Evolutionary conservation across 2,888 invertebrate genomes (phyloP).

Genomic region (Tipula lateralis): DNA sequence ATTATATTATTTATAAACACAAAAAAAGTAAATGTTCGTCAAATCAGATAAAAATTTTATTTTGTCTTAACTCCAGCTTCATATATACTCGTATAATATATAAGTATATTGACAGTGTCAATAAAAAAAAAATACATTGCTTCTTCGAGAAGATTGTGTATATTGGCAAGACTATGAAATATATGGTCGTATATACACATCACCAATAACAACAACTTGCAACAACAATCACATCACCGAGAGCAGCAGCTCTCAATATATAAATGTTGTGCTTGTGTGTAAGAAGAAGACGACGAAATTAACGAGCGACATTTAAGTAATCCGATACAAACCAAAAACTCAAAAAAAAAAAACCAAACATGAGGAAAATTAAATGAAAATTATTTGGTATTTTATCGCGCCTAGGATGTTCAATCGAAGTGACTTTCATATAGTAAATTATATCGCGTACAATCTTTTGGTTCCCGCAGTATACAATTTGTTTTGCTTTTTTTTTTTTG

Average conservation of each 20-base stretch:
- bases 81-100: background rate
- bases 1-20: constrained; percentile 26
- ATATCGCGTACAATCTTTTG: background rate
- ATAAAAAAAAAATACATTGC: constrained; percentile 3
- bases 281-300: background rate
- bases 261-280: background rate
- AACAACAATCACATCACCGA: constrained; percentile 2
- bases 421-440: background rate
- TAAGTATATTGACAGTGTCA: constrained; percentile 21
- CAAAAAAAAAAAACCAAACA: background rate
- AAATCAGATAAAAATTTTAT: constrained; percentile 33
- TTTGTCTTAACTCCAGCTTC: background rate
- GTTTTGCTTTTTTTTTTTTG: background rate
- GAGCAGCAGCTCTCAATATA: background rate
- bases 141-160: background rate
- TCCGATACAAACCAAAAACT: background rate
- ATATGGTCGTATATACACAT: constrained; percentile 20
- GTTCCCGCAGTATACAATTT: background rate
- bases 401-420: background rate
- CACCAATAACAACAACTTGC: background rate
- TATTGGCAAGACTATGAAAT: constrained; percentile 20
- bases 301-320: constrained; percentile 19
- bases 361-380: constrained; percentile 9
- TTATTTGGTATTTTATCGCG: constrained; percentile 6
- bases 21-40: constrained; percentile 31